Evolutionary conservation across 2,888 invertebrate genomes (phyloP).

Genomic region (Elmis aenea): DNA sequence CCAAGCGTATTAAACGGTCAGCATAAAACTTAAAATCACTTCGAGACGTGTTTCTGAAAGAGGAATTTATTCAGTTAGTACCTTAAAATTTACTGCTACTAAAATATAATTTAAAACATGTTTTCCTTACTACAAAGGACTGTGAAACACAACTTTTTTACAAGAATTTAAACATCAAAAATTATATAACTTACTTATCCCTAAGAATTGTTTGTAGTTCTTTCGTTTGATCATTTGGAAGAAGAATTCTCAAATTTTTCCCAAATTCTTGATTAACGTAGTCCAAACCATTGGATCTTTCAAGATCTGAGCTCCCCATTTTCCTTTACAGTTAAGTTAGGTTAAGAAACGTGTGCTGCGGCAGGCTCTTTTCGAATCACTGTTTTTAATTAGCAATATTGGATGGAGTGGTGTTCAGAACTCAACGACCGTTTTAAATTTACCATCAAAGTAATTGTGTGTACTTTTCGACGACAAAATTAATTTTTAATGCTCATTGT

Average conservation of each 20-base stretch:
- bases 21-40: constrained; percentile 99
- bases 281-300: constrained; percentile 33
- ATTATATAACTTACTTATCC: constrained; percentile 63
- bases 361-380: background rate
- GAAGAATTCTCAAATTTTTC: constrained; percentile 65
- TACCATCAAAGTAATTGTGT: too few species aligned
- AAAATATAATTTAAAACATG: constrained; percentile 9
- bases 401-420: too few species aligned
- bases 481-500: too few species aligned
- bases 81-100: constrained; percentile 3
- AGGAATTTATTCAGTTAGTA: constrained; percentile 4
- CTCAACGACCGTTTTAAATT: too few species aligned
- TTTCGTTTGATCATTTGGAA: constrained; percentile 72
- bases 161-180: background rate
- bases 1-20: constrained; percentile 92
- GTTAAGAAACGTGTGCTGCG: constrained; percentile 4
- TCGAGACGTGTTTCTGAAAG: constrained; percentile 77
- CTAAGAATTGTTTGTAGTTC: constrained; percentile 82
- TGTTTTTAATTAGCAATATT: too few species aligned
- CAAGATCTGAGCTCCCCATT: constrained; percentile 46
- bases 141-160: background rate
- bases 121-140: background rate
- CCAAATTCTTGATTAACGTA: constrained; percentile 52
- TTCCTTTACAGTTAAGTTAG: constrained; percentile 1
- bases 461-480: too few species aligned